These are phyloP conservation scores for Habroteleia sp. DNA, from an alignment of 2,888 invertebrate genomes.

Conservation along the genomic window DNA sequence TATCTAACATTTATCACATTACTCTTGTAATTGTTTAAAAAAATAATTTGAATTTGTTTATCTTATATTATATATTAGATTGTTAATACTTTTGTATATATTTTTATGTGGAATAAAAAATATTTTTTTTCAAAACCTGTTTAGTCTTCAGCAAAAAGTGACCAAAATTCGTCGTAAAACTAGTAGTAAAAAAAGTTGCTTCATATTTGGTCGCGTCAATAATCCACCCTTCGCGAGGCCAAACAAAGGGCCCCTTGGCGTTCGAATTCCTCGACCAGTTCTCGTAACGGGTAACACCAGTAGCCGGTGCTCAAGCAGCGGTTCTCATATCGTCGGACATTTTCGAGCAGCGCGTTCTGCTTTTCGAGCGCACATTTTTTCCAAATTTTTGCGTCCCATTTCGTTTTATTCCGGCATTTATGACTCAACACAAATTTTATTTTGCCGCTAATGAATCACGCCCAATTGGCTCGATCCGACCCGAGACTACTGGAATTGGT, in stretches of 20 bases:
- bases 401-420: slow-evolving; percentile 1
- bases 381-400: no score
- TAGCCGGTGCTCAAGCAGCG: slow-evolving; percentile 47
- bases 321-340: slow-evolving; percentile 52
- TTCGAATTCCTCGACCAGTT: slow-evolving; percentile 46
- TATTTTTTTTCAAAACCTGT: no score
- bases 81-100: no score
- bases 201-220: slow-evolving; percentile 53
- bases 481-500: no score
- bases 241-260: slow-evolving; percentile 52
- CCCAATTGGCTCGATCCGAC: no score
- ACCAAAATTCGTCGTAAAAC: slow-evolving; percentile 27
- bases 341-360: no score
- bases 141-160: slow-evolving; percentile 30
- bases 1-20: no score
- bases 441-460: slow-evolving; percentile 5
- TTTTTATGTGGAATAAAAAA: no score
- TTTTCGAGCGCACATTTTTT: no score
- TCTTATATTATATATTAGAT: no score
- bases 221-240: slow-evolving; percentile 54
- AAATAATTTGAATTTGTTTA: no score
- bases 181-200: slow-evolving; percentile 31
- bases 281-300: slow-evolving; percentile 51
- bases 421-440: background rate
- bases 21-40: no score